Conservation (phyloP, 2,888 invertebrate genomes). For the Germaria angustata region DNA sequence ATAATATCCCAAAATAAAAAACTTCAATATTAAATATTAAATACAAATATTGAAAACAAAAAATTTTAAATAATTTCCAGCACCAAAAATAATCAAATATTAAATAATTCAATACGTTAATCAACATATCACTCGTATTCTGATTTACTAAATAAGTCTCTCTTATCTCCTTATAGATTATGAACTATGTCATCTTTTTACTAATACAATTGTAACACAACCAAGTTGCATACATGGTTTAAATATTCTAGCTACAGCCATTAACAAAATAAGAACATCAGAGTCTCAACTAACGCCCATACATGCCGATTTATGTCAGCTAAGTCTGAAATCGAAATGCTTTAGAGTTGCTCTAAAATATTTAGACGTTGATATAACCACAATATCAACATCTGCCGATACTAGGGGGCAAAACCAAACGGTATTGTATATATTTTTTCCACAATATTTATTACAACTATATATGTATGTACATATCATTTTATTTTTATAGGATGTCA, state of each 20-base stretch:
- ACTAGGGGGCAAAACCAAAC: constrained; percentile 69
- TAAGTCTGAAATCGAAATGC: constrained; percentile 94
- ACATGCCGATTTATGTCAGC: constrained; percentile 95
- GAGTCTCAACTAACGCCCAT: constrained; percentile 95
- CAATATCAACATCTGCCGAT: constrained; percentile 86
- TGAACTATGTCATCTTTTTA: constrained; percentile 92
- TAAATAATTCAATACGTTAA: no score
- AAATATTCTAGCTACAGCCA: constrained; percentile 89
- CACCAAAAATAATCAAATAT: no score
- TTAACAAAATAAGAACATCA: constrained; percentile 91
- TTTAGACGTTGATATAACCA: constrained; percentile 93
- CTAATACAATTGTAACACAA: constrained; percentile 88
- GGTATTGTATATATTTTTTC: constrained; percentile 27
- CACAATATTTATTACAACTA: background rate
- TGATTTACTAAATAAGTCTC: background rate
- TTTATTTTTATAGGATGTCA: constrained; percentile 83
- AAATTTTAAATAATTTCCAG: no score
- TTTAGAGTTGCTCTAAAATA: constrained; percentile 94
- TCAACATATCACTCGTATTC: no score
- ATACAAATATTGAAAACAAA: no score
- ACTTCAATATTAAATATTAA: no score
- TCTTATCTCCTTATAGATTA: constrained; percentile 84
- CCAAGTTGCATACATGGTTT: constrained; percentile 90
- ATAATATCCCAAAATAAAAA: no score
- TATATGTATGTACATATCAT: background rate